Percentiles rank a stretch among this genome's conserved stretches.
Evolutionary conservation across 2,888 invertebrate genomes (phyloP).

Genomic region (Epinotia demarniana): DNA sequence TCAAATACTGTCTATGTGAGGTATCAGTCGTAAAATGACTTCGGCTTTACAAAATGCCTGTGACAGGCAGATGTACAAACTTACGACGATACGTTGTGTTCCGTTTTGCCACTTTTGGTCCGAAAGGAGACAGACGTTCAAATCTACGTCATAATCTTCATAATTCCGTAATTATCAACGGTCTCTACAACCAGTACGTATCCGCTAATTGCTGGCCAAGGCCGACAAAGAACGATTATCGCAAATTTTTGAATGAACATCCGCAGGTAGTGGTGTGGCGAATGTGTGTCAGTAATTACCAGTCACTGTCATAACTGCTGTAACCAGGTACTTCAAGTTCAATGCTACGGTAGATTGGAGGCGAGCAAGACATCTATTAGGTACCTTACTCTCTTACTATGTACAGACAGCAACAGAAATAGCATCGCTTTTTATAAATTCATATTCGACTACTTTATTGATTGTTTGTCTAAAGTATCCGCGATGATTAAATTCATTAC

Average conservation of each 20-base stretch:
- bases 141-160: background rate
- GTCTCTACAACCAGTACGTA: background rate
- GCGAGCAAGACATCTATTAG: background rate
- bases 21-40: too few relatives aligned
- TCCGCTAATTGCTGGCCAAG: slow-evolving; percentile 8
- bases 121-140: background rate
- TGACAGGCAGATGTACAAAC: too few relatives aligned
- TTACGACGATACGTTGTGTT: background rate
- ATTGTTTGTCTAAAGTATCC: too few relatives aligned
- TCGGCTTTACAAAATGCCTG: too few relatives aligned
- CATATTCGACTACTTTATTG: background rate
- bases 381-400: background rate
- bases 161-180: background rate
- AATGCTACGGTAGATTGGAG: slow-evolving; percentile 24
- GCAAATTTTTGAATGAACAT: slow-evolving; percentile 20
- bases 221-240: background rate
- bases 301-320: slow-evolving; percentile 24
- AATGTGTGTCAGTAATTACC: slow-evolving; percentile 25
- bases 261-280: slow-evolving; percentile 19
- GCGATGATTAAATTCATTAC: too few relatives aligned
- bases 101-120: background rate
- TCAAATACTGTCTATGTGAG: too few relatives aligned
- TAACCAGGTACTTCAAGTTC: slow-evolving; percentile 36
- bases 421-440: background rate
- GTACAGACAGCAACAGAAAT: background rate